Evolutionary conservation across 2,797 vertebrate genomes (phyloP), one percentile per base, ranked within the genome.

Genomic region (Danio tinwini): DNA sequence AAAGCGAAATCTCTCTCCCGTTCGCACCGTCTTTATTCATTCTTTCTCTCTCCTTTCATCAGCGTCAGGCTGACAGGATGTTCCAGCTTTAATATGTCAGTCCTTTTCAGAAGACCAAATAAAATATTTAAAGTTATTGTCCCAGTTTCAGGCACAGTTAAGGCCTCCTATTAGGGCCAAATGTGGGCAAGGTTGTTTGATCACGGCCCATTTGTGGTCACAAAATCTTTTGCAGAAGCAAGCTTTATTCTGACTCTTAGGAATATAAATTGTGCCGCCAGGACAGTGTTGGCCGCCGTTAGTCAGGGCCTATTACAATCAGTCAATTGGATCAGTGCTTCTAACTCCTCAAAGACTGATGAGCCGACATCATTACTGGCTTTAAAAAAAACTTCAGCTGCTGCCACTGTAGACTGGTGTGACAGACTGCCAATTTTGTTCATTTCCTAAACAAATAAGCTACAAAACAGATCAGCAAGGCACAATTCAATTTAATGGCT

Each of bases 291-390:
- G 76, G 62, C 71, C 44, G 53, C 29, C 12, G 55, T 85, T 81
- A 62, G 63, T 76, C 83, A 85, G 80, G 45, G 58, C 78, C 85
- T 82, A 86, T 87, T 84, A 82, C 70, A 70, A 83, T 84, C 78
- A 75, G 75, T 83, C 81, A 80, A 68, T 74, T 76, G 75, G 74
- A 85, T 83, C 76, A 81, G 71, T 21, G 55, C 81, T 76, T 63
- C 74, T 55, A 70, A 56, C 55, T 82, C 14, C 63, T 84, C 75
- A 65, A 56, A 21, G 53, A 47, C 78, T 77, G 71, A 85, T 84
- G 78, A 83, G 69, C 68, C 67, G 61, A 64, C 71, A 50, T 70
- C 80, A 85, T 83, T 83, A 76, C 6, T 2, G 8, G 69, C 64
- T 80, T 80, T 82, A 82, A 29, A 29, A 29, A 82, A 86, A 81